A percentile compares a stretch with the other conserved stretches of the same genome.
Conservation (phyloP, 2,113 vertebrate genomes). For the Psilopsiagon aurifrons region DNA sequence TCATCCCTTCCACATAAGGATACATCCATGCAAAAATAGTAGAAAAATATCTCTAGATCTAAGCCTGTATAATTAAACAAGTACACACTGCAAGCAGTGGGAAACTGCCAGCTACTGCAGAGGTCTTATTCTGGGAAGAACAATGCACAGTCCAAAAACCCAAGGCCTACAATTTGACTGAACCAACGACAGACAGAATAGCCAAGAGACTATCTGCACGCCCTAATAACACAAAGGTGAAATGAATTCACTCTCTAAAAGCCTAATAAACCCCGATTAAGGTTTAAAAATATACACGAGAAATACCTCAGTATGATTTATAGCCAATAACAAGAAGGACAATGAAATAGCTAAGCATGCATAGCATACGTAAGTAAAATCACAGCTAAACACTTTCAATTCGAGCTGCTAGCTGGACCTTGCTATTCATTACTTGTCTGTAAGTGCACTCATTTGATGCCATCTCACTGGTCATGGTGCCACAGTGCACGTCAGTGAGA, state of each 20-base stretch:
- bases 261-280: not conserved
- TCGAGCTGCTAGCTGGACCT: not conserved
- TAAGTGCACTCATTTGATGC: not conserved
- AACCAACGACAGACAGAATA: not conserved
- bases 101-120: not conserved
- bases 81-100: not conserved
- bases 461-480: not conserved
- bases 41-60: slow-evolving; percentile 21
- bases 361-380: not conserved
- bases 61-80: not conserved
- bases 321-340: not conserved
- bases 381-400: not conserved
- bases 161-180: not conserved
- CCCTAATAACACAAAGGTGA: not conserved
- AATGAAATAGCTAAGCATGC: not conserved
- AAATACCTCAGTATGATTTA: not conserved
- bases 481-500: not conserved
- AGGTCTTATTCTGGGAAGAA: not conserved
- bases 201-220: not conserved
- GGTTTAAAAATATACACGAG: not conserved
- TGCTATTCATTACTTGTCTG: not conserved
- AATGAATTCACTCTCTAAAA: not conserved
- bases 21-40: slow-evolving; percentile 27
- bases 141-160: not conserved
- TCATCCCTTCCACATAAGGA: slow-evolving; percentile 4